Evolutionary conservation across 2,888 invertebrate genomes (phyloP).

Genomic region (Gerris lacustris): DNA sequence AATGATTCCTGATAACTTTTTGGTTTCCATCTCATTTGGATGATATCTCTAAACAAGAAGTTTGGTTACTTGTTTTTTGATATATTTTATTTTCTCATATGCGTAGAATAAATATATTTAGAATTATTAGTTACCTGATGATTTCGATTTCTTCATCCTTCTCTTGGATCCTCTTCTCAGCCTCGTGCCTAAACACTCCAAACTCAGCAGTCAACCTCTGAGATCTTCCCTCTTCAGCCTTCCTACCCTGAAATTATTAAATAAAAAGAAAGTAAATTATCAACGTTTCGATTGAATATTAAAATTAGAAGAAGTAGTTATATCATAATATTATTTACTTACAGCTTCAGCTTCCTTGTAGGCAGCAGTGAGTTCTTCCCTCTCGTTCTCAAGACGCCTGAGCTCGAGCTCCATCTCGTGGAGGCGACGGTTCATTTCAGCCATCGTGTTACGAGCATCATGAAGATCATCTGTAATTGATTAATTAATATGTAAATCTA

Average conservation of each 20-base stretch:
- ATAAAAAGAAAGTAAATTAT: not conserved
- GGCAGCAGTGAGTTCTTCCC: slow-evolving; percentile 94
- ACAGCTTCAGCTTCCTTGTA: slow-evolving; percentile 98
- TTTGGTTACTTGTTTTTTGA: no score
- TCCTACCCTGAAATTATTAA: slow-evolving; percentile 58
- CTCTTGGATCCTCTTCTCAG: slow-evolving; percentile 90
- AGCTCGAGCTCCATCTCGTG: slow-evolving; percentile 95
- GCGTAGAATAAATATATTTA: no score
- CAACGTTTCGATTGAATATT: not conserved
- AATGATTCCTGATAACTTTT: no score
- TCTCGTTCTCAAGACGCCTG: slow-evolving; percentile 96
- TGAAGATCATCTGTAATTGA: slow-evolving; percentile 71
- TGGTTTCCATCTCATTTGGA: no score
- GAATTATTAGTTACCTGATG: slow-evolving; percentile 64
- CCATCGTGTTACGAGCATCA: slow-evolving; percentile 84
- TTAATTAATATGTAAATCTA: not conserved
- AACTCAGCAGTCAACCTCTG: slow-evolving; percentile 87
- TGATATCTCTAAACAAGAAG: no score
- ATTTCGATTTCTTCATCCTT: slow-evolving; percentile 98
- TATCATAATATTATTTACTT: slow-evolving; percentile 42
- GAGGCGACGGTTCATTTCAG: slow-evolving; percentile 91
- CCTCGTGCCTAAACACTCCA: slow-evolving; percentile 88
- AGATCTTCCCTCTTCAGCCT: slow-evolving; percentile 91
- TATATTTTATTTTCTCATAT: no score
- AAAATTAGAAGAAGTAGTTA: no score